These are phyloP conservation scores for Drosophila mojavensis DNA, from an alignment of 1,140 invertebrate genomes.

Conservation along the genomic window DNA sequence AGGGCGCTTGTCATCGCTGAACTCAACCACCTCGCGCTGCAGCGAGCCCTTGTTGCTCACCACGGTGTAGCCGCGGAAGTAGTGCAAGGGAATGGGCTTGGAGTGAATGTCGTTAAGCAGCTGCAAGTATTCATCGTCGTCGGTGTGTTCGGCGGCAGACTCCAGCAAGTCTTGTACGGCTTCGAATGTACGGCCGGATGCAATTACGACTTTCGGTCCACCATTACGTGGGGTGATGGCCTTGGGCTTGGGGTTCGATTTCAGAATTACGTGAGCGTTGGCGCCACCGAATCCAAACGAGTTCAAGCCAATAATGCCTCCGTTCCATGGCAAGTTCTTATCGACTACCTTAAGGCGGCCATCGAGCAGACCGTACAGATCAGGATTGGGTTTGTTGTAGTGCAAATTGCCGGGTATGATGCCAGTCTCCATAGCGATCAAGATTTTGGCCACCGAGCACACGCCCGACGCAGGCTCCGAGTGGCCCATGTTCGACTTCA, in stretches of 20 bases:
- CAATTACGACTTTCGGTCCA: constrained; percentile 89
- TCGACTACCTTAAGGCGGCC: constrained; percentile 95
- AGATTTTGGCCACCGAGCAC: constrained; percentile 94
- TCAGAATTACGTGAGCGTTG: constrained; percentile 95
- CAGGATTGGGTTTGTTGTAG: constrained; percentile 92
- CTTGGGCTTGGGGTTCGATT: constrained; percentile 91
- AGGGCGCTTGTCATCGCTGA: constrained; percentile 88
- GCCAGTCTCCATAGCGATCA: constrained; percentile 95
- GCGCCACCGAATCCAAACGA: constrained; percentile 99
- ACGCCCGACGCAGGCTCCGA: constrained; percentile 96
- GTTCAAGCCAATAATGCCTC: constrained; percentile 94
- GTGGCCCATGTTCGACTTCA: constrained; percentile 99
- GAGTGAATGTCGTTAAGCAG: constrained; percentile 91
- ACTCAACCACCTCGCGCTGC: constrained; percentile 82
- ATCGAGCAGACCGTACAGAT: constrained; percentile 94
- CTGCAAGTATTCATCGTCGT: constrained; percentile 91
- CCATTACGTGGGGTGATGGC: constrained; percentile 85
- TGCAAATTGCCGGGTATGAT: constrained; percentile 96
- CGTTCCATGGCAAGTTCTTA: constrained; percentile 91
- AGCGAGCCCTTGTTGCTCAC: constrained; percentile 85
- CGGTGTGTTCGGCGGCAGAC: constrained; percentile 86
- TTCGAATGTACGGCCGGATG: constrained; percentile 93
- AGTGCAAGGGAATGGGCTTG: constrained; percentile 88
- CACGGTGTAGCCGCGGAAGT: constrained; percentile 91
- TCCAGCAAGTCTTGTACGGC: constrained; percentile 89